Evolutionary conservation across 2,797 vertebrate species (phyloP), one percentile per base, ranked within the genome.

Genomic region (Saxicola maurus): DNA sequence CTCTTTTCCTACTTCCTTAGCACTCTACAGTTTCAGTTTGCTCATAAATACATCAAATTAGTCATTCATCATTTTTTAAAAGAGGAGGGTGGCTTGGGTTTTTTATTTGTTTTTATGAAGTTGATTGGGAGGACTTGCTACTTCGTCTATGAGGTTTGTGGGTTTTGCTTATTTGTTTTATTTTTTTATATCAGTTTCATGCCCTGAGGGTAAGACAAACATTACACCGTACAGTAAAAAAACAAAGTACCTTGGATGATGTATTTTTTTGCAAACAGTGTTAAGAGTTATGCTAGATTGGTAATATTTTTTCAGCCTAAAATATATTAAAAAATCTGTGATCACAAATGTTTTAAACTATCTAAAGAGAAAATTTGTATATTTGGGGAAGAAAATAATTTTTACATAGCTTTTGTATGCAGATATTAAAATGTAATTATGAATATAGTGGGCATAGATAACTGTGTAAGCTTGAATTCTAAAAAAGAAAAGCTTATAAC

Each of bases 351-450:
- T 97, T 97, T 97, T 97, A 96, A 97, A 97, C 95, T 97, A 96
- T 97, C 96, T 96, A 94, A 97, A 97, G 96, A 96, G 88, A 96
- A 97, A 97, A 97, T 97, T 97, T 97, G 97, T 98, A 97, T 98
- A 98, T 98, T 98, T 97, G 97, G 96, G 90, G 92, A 95, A 96
- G 95, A 95, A 96, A 97, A 96, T 97, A 97, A 97, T 98, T 98
- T 97, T 97, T 97, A 98, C 97, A 97, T 97, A 97, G 97, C 97
- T 98, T 98, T 98, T 98, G 97, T 98, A 98, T 97, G 97, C 97
- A 97, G 95, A 97, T 97, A 97, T 97, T 96, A 97, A 97, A 97
- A 96, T 97, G 97, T 97, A 97, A 98, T 97, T 97, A 97, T 97
- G 95, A 97, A 95, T 96, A 97, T 97, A 97, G 97, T 97, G 96